Evolutionary conservation across 2,888 invertebrate genomes (phyloP), one percentile per base, ranked within the genome.

Genomic region (Pterostichus niger): DNA sequence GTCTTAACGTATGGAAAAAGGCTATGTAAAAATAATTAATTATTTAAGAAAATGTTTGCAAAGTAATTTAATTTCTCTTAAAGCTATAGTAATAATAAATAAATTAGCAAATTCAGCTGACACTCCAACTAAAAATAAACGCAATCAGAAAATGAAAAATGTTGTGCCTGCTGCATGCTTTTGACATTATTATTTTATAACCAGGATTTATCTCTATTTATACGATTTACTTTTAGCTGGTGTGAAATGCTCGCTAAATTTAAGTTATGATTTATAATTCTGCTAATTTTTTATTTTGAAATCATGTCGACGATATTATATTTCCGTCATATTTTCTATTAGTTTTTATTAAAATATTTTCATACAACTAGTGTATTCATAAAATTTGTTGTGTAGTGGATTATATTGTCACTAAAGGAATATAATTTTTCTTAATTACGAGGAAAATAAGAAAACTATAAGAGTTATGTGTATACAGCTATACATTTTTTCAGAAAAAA

Each of bases 251-350:
- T 15, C 15, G 9, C 54, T 17, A 54, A 15, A 54, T 4, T 54
- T 54, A 54, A 54, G 54, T 54, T 6, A 15, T 54, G 54, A 54
- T 54, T 54, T 54, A 54, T 15, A 54, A 17, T 54, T 15, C 54
- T 9, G 15, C 13, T 6, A 11, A 15, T 54, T 54, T 54, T 54
- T 54, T 15, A 15, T 54, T 54, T 54, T 49, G 13, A 11, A 49
- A 49, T n/a, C n/a, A n/a, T 13, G 49, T 6, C 49, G n/a, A 2
- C 6, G 49, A n/a, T n/a, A 13, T 54, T 54, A 9, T 2, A 54
- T 54, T 54, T 54, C 9, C 13, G 17, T 17, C 15, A 17, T 54
- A 10, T 54, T 54, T 54, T 15, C 17, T 3, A 3, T 54, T 54
- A 54, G 54, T 54, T 15, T 54, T 15, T 2, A 54, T 9, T 54